Conservation (phyloP, 2,888 invertebrate species). For the Pollenia labialis region DNA sequence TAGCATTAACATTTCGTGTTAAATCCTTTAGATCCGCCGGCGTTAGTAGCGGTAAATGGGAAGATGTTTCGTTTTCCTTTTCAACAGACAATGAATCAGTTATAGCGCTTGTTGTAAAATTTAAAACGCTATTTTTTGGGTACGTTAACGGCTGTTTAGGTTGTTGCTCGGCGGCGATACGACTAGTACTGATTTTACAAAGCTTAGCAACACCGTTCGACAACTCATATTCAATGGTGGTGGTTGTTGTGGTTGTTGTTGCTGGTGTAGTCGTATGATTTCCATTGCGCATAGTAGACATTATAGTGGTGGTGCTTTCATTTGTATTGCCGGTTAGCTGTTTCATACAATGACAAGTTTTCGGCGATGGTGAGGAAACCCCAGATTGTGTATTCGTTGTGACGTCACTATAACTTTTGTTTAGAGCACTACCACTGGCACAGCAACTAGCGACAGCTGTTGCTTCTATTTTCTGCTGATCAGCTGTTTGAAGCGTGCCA, state of each 20-base stretch:
- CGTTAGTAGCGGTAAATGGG: constrained; percentile 61
- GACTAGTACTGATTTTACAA: constrained; percentile 82
- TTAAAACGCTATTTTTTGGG: neutral
- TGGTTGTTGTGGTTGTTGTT: constrained; percentile 81
- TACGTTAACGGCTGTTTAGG: constrained; percentile 61
- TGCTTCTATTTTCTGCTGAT: constrained; percentile 35
- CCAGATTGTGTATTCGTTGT: constrained; percentile 70
- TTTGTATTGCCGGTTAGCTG: constrained; percentile 12
- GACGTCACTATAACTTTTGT: constrained; percentile 69
- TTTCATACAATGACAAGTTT: constrained; percentile 66
- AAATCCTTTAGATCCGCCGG: constrained; percentile 72
- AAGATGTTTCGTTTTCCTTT: neutral
- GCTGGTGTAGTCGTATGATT: constrained; percentile 82
- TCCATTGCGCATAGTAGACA: constrained; percentile 75
- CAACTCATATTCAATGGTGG: constrained; percentile 82
- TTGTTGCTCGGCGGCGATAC: constrained; percentile 78
- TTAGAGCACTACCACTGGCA: neutral
- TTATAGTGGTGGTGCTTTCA: constrained; percentile 57
- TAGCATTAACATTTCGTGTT: constrained; percentile 69
- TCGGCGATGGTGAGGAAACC: constrained; percentile 73
- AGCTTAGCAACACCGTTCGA: constrained; percentile 80
- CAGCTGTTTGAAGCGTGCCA: constrained; percentile 67
- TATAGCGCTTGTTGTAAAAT: too few relatives aligned
- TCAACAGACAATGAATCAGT: constrained; percentile 60
- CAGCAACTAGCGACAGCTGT: constrained; percentile 38